Conservation (phyloP, 2,113 vertebrate genomes). For the Dascyllus trimaculatus region DNA sequence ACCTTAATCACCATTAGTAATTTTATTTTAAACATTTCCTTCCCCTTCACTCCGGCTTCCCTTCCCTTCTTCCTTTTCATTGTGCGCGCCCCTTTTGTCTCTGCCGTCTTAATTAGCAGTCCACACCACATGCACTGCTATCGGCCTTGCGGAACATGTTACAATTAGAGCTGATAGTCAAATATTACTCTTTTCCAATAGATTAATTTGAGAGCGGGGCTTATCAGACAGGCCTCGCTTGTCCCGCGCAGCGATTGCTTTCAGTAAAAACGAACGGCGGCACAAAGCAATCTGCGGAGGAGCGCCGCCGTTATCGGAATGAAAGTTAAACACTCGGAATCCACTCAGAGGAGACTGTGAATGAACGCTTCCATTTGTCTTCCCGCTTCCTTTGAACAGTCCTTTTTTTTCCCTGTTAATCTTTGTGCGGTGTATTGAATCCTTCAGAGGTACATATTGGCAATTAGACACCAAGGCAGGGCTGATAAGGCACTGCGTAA, state of each 20-base stretch:
- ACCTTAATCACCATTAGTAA: background rate
- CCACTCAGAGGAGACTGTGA: conserved; percentile 11
- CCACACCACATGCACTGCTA: conserved; percentile 47
- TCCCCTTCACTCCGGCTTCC: background rate
- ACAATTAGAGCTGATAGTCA: conserved; percentile 66
- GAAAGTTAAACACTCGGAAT: conserved; percentile 29
- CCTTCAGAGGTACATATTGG: conserved; percentile 40
- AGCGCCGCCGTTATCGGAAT: conserved; percentile 11
- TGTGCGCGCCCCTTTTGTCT: conserved; percentile 51
- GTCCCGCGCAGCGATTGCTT: conserved; percentile 22
- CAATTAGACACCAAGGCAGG: conserved; percentile 1
- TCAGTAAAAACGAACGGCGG: conserved; percentile 8
- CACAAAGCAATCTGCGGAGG: conserved; percentile 11
- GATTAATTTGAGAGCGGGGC: conserved; percentile 69
- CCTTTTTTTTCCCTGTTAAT: conserved; percentile 24
- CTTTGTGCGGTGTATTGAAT: conserved; percentile 24
- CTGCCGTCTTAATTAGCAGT: conserved; percentile 70
- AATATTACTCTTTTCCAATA: conserved; percentile 66
- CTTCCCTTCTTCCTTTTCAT: conserved; percentile 10
- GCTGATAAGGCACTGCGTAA: conserved; percentile 11
- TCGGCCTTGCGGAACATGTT: conserved; percentile 75
- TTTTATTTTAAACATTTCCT: background rate
- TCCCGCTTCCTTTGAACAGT: background rate
- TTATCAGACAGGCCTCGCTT: conserved; percentile 41
- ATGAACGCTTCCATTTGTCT: conserved; percentile 44